Base-by-base conservation (phyloP, 37 sponge, comb jelly and placozoan genomes). In the Tethya wilhelma region DNA sequence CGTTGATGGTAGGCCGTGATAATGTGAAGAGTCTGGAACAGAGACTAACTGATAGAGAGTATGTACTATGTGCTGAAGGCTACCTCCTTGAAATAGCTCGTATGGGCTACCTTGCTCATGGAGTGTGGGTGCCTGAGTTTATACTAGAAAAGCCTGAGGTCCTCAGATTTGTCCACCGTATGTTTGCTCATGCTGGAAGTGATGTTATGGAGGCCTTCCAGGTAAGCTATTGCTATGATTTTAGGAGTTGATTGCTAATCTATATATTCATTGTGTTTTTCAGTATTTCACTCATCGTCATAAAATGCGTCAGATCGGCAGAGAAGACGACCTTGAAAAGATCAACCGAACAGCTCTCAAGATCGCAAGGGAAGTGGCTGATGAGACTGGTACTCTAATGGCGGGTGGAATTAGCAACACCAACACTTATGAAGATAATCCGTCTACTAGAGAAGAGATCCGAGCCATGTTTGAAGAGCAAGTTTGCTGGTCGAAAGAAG, bases 161-260 rank as follows among this genome's bases (percentile, higher is more conserved):
- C 26, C 60, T 89, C 38, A 56, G 64, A 28, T 41, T 25, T 2
- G 36, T 82, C 17, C 89, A 89, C 73, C 53, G 74, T 30, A 79
- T 79, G 67, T 81, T 89, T 45, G 79, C 62, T 7, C 89, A 78
- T 58, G 79, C 79, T 74, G 89, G 89, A 31, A 60, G 79, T 5
- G 89, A 89, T 69, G 89, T 89, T 22, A 73, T 76, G 57, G 89
- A 78, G 43, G 89, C 89, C 12, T 89, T 71, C 59, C 84, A 78
- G 79, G 84, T 82, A 23, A n/a, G n/a, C n/a, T n/a, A n/a, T n/a
- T n/a, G n/a, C n/a, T n/a, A n/a, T n/a, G n/a, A n/a, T n/a, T n/a
- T n/a, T n/a, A n/a, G n/a, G n/a, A n/a, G n/a, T n/a, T n/a, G n/a
- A n/a, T n/a, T n/a, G n/a, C n/a, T n/a, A 28, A 22, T 77, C 12